Evolutionary conservation across 2,113 vertebrate genomes (phyloP).

Genomic region (Callithrix jacchus): DNA sequence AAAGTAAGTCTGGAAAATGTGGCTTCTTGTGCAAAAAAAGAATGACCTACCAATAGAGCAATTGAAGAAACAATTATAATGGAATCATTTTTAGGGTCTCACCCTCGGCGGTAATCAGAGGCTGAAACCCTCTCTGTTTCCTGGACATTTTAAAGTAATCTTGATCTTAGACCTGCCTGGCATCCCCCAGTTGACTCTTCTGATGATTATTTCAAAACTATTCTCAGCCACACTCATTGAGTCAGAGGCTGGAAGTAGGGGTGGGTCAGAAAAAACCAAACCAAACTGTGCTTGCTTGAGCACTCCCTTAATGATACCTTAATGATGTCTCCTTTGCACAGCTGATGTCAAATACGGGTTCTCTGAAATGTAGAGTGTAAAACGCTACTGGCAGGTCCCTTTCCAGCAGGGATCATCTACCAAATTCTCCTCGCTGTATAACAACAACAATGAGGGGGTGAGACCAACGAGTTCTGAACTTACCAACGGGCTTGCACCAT

Average conservation of each 20-base stretch:
- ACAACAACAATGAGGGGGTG: fast-evolving
- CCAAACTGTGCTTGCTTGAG: too few species aligned
- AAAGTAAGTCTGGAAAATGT: not conserved
- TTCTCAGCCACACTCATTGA: not conserved
- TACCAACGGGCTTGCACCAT: not conserved
- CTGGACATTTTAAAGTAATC: not conserved
- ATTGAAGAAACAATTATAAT: not conserved
- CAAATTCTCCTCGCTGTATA: not conserved
- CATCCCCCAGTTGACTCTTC: not conserved
- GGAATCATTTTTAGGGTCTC: not conserved
- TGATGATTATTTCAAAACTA: not conserved
- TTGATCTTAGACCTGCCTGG: not conserved
- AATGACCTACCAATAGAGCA: not conserved
- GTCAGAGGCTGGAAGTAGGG: not conserved
- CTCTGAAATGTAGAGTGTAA: not conserved
- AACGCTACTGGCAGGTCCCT: not conserved
- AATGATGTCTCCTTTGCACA: not conserved
- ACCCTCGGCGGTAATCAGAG: not conserved
- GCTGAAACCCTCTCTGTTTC: not conserved
- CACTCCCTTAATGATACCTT: too few species aligned
- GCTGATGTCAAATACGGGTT: not conserved
- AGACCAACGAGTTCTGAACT: not conserved
- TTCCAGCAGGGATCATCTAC: not conserved
- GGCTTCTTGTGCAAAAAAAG: not conserved
- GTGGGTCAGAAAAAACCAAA: not conserved